Conservation (phyloP, 1,140 invertebrate species). For the Drosophila repleta region DNA sequence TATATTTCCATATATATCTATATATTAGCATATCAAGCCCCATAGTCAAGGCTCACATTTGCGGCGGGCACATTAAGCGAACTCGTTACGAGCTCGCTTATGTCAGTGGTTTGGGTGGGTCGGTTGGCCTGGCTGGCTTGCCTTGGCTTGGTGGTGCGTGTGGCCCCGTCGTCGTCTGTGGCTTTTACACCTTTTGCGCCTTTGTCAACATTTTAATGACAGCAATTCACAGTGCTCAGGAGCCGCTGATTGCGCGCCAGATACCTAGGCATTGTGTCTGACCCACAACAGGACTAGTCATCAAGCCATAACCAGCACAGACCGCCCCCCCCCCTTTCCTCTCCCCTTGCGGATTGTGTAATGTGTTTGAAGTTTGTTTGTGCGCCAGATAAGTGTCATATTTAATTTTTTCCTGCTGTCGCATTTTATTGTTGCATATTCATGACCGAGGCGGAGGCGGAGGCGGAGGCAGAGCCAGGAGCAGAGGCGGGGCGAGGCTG, state of each 20-base stretch:
- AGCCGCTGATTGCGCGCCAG: slow-evolving; percentile 60
- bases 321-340: neutral
- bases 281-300: slow-evolving; percentile 15
- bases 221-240: slow-evolving; percentile 74
- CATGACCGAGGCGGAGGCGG: no score
- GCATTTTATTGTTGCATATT: slow-evolving; percentile 76
- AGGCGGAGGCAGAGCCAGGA: no score
- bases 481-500: slow-evolving; percentile 9
- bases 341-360: slow-evolving; percentile 22
- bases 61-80: slow-evolving; percentile 68
- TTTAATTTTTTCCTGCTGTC: slow-evolving; percentile 64
- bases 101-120: neutral
- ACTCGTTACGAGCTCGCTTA: slow-evolving; percentile 57
- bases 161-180: slow-evolving; percentile 15
- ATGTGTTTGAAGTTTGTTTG: slow-evolving; percentile 67
- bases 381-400: slow-evolving; percentile 68
- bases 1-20: no score
- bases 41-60: slow-evolving; percentile 49
- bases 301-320: neutral
- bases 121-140: slow-evolving; percentile 10
- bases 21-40: slow-evolving; percentile 4
- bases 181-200: slow-evolving; percentile 77
- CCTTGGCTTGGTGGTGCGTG: neutral
- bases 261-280: slow-evolving; percentile 69
- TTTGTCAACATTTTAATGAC: slow-evolving; percentile 83